phyloP scores from a whole-genome alignment of 2,113 vertebrate genomes.

The Progne subis region DNA sequence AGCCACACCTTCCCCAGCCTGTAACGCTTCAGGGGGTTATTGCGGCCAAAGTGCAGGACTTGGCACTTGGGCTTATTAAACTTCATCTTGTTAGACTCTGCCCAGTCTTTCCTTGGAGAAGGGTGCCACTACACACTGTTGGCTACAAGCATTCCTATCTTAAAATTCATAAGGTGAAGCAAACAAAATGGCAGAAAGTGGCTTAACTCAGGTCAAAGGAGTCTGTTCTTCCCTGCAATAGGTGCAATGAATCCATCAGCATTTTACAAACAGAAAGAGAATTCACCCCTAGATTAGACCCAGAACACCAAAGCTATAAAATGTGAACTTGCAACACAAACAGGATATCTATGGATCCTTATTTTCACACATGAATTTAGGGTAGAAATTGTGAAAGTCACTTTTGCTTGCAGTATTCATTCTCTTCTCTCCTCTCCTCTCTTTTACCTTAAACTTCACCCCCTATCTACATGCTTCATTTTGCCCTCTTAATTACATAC shows the following conservation, averaged over 20 bases:
- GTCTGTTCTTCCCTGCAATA: not conserved
- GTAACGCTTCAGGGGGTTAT: no score
- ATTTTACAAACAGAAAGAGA: not conserved
- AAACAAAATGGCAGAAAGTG: not conserved
- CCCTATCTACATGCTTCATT: not conserved
- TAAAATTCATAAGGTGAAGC: not conserved
- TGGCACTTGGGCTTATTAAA: no score
- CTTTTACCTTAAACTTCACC: not conserved
- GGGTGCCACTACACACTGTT: no score
- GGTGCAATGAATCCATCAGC: not conserved
- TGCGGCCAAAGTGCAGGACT: no score
- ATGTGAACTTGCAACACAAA: not conserved
- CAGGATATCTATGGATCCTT: not conserved
- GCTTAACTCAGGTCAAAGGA: not conserved
- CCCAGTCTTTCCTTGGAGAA: not conserved
- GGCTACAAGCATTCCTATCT: not conserved
- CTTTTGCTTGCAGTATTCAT: no score
- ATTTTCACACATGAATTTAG: accelerated
- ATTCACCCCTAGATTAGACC: not conserved
- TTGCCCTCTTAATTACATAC: not conserved
- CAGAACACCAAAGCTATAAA: not conserved
- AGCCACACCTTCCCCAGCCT: no score
- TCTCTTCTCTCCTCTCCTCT: not conserved
- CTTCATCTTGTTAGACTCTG: no score
- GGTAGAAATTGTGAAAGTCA: not conserved